A percentile compares a stretch with the other conserved stretches of the same genome.
phyloP scores from a whole-genome alignment of 2,888 invertebrate species.

The Diarsia rubi region DNA sequence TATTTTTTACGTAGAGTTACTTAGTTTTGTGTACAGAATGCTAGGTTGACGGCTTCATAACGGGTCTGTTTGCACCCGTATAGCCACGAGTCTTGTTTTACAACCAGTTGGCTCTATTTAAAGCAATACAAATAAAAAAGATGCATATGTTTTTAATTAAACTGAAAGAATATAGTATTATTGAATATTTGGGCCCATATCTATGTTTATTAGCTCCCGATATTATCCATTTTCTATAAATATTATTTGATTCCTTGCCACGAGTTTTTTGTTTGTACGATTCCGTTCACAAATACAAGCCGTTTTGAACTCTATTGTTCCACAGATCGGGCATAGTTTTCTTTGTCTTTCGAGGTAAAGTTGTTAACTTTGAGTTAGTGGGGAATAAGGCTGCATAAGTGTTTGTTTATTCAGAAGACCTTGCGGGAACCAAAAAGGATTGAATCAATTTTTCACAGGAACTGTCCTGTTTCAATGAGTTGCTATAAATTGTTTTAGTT shows the following conservation, averaged over 20 bases:
- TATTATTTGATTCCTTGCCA: conserved; percentile 26
- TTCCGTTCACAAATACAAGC: conserved; percentile 3
- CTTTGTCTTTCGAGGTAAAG: neutral
- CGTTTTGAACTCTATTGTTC: conserved; percentile 10
- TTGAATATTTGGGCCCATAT: neutral
- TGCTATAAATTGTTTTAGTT: conserved; percentile 10
- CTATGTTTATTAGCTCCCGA: conserved; percentile 14
- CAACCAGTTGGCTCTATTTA: no score
- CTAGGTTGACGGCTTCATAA: no score
- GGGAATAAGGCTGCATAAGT: conserved; percentile 61
- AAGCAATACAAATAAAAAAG: neutral
- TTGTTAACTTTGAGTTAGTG: conserved; percentile 63
- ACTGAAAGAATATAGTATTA: neutral
- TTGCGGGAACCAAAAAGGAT: conserved; percentile 71
- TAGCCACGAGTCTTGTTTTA: no score
- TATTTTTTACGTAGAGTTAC: no score
- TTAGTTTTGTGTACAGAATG: no score
- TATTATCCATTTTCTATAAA: conserved; percentile 25
- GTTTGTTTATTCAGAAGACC: conserved; percentile 74
- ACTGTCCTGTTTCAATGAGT: conserved; percentile 7
- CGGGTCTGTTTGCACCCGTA: no score
- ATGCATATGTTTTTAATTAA: neutral
- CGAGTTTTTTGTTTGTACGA: conserved; percentile 52
- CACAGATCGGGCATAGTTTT: conserved; percentile 28
- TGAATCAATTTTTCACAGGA: conserved; percentile 68